Evolutionary conservation across 2,888 invertebrate species (phyloP).

Genomic region (Temnothorax unifasciatus): DNA sequence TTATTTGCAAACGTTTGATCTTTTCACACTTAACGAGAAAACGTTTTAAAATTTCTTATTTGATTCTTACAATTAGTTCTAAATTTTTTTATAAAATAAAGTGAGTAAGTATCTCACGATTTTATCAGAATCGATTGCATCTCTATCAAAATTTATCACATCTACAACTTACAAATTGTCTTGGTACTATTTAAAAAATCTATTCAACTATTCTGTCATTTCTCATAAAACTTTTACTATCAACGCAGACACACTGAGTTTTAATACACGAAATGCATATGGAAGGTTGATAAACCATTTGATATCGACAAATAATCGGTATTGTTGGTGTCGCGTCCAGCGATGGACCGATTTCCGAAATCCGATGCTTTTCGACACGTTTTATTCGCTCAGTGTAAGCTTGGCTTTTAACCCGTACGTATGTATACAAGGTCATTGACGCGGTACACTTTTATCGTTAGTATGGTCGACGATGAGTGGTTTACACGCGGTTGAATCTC

Average conservation of each 20-base stretch:
- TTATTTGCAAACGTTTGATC: background rate
- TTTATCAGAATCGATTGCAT: background rate
- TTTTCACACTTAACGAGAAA: background rate
- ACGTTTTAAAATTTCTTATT: background rate
- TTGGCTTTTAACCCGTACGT: constrained; percentile 81
- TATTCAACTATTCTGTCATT: background rate
- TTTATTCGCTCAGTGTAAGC: constrained; percentile 76
- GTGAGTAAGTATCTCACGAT: background rate
- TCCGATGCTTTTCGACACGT: constrained; percentile 62
- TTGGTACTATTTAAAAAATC: background rate
- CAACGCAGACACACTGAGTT: background rate
- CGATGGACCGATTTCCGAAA: constrained; percentile 60
- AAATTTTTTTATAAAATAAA: background rate
- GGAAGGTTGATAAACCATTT: background rate
- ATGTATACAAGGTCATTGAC: constrained; percentile 85
- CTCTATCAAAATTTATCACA: background rate
- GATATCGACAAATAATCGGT: background rate
- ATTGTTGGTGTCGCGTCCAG: background rate
- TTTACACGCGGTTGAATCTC: constrained; percentile 73
- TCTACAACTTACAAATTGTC: background rate
- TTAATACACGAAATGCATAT: background rate
- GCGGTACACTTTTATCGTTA: constrained; percentile 85
- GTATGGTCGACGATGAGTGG: constrained; percentile 74
- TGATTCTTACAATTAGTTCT: background rate
- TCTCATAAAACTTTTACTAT: background rate